phyloP scores from a whole-genome alignment of 1,140 invertebrate genomes.

The Neodiprion lecontei region DNA sequence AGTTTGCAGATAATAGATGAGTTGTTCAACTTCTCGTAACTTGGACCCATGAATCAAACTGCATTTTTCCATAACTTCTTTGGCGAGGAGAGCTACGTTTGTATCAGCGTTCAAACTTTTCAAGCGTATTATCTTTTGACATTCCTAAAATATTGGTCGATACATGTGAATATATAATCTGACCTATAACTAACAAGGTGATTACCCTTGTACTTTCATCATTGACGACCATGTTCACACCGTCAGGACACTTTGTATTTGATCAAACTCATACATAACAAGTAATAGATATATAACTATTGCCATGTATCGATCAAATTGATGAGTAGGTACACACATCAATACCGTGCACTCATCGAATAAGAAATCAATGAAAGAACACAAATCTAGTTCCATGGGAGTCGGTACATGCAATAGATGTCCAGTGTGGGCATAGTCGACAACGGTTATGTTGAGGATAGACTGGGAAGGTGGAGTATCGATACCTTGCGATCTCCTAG shows the following conservation, averaged over 20 bases:
- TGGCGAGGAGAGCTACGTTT: conserved; percentile 80
- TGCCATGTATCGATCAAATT: too few species aligned
- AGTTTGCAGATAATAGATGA: conserved; percentile 91
- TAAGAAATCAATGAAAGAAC: too few species aligned
- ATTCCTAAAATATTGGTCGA: conserved; percentile 64
- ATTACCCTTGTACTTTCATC: too few species aligned
- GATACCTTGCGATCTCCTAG: conserved; percentile 83
- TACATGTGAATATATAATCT: conserved; percentile 20
- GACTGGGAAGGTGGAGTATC: neutral
- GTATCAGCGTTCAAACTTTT: conserved; percentile 83
- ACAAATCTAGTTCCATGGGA: too few species aligned
- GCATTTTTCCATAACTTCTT: conserved; percentile 89
- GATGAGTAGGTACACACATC: too few species aligned
- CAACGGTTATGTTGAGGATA: conserved; percentile 9
- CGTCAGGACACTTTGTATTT: too few species aligned
- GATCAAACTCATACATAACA: too few species aligned
- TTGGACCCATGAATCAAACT: conserved; percentile 87
- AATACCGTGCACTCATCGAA: too few species aligned
- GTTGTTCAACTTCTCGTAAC: conserved; percentile 85
- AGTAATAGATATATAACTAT: too few species aligned
- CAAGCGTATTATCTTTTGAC: conserved; percentile 84
- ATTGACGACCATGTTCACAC: too few species aligned
- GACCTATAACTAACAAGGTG: conserved; percentile 16
- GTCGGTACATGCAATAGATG: too few species aligned
- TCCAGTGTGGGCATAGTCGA: neutral